Percentiles rank a stretch among this genome's conserved stretches.
Conservation (phyloP, 2,797 vertebrate species). For the Amazonetta brasiliensis region DNA sequence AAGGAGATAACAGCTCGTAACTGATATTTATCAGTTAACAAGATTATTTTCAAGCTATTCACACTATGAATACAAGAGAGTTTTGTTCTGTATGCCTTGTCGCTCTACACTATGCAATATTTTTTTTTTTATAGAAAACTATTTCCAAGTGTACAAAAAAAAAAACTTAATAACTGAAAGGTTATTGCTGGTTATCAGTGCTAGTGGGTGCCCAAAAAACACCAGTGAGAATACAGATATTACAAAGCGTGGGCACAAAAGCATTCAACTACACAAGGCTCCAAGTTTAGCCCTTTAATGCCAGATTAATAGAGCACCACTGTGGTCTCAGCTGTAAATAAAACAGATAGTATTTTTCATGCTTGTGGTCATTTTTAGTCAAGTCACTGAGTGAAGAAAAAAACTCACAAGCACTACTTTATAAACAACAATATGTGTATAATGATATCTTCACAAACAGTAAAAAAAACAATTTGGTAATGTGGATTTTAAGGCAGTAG, state of each 20-base stretch:
- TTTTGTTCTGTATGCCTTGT: conserved; percentile 20
- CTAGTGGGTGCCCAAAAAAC: conserved; percentile 63
- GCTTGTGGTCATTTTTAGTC: not conserved
- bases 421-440: not conserved
- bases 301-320: not conserved
- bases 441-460: conserved; percentile 4
- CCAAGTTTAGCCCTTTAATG: conserved; percentile 7
- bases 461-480: not conserved
- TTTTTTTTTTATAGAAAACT: not conserved
- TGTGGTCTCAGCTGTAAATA: conserved; percentile 30
- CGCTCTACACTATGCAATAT: conserved; percentile 46
- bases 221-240: conserved; percentile 53
- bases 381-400: conserved; percentile 7
- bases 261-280: conserved; percentile 53
- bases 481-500: not conserved
- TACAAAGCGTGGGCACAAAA: conserved; percentile 57
- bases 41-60: not conserved
- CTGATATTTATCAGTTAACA: conserved; percentile 28
- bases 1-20: not conserved
- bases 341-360: conserved; percentile 33
- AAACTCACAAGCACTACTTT: not conserved
- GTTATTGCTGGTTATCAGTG: conserved; percentile 47
- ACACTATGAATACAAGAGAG: conserved; percentile 1
- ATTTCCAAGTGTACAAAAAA: not conserved
- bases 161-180: conserved; percentile 43